Evolutionary conservation across 2,888 invertebrate species (phyloP).

Genomic region (Lordiphosa andalusiaca): DNA sequence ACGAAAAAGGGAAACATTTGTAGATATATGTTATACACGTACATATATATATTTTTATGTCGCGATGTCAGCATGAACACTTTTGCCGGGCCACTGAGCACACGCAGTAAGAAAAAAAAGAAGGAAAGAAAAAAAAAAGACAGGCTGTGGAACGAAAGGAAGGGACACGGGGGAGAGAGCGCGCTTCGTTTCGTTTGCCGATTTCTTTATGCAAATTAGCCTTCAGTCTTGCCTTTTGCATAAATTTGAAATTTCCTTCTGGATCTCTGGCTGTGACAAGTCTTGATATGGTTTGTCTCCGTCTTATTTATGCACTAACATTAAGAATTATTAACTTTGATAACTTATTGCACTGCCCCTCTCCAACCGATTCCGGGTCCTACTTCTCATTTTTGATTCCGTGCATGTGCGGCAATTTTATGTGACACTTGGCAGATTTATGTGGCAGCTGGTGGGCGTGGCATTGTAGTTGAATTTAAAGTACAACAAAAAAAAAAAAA

Average conservation of each 20-base stretch:
- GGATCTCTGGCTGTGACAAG: slow-evolving; percentile 60
- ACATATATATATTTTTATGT: slow-evolving; percentile 38
- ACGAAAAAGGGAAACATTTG: slow-evolving; percentile 16
- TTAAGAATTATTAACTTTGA: slow-evolving; percentile 75
- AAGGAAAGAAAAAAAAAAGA: not conserved
- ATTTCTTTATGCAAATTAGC: slow-evolving; percentile 71
- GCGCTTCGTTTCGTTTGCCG: slow-evolving; percentile 48
- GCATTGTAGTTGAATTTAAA: slow-evolving; percentile 58
- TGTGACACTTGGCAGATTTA: slow-evolving; percentile 74
- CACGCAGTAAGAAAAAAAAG: slow-evolving; percentile 3
- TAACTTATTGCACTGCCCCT: slow-evolving; percentile 65
- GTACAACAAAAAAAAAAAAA: too few species aligned
- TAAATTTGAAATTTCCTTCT: slow-evolving; percentile 65
- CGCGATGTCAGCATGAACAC: slow-evolving; percentile 70
- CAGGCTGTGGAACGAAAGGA: not conserved
- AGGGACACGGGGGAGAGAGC: not conserved
- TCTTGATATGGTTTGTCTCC: slow-evolving; percentile 28
- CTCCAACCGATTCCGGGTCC: slow-evolving; percentile 13
- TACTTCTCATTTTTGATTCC: slow-evolving; percentile 68
- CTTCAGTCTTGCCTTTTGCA: slow-evolving; percentile 55
- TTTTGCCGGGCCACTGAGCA: slow-evolving; percentile 61
- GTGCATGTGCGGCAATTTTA: slow-evolving; percentile 72
- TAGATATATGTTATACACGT: slow-evolving; percentile 5
- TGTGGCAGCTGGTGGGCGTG: slow-evolving; percentile 47
- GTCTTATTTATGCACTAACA: slow-evolving; percentile 73